Percentiles rank a stretch among this genome's conserved stretches.
Evolutionary conservation across 2,797 vertebrate genomes (phyloP).

Genomic region (Rhyacichthys aspro): DNA sequence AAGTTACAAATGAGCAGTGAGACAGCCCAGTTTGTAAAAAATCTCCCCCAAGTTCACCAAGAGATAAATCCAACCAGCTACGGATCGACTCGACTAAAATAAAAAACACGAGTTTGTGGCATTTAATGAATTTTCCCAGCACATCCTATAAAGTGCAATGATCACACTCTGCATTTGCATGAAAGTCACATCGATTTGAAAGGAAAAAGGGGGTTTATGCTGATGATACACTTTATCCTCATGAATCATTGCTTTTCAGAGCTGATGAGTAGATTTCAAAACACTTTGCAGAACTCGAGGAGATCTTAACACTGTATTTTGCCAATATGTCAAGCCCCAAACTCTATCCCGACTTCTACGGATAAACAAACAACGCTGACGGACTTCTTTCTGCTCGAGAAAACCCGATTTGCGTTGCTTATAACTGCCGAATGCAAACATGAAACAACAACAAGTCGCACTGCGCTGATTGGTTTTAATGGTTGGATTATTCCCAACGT

Average conservation of each 20-base stretch:
- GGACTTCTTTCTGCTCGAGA: conserved; percentile 35
- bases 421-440: neutral
- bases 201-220: conserved; percentile 51
- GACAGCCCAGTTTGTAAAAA: conserved; percentile 19
- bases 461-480: conserved; percentile 55
- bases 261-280: conserved; percentile 58
- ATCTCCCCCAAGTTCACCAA: conserved; percentile 9
- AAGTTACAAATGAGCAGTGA: conserved; percentile 25
- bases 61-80: conserved; percentile 16
- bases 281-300: conserved; percentile 37
- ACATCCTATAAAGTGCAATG: conserved; percentile 30
- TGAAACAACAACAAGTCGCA: conserved; percentile 38
- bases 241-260: conserved; percentile 58
- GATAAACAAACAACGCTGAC: conserved; percentile 31
- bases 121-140: conserved; percentile 51
- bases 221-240: conserved; percentile 58
- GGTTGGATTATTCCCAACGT: conserved; percentile 61
- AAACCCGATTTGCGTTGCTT: conserved; percentile 22
- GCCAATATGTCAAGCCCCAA: conserved; percentile 27
- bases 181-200: conserved; percentile 48
- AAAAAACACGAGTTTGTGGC: conserved; percentile 36
- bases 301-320: conserved; percentile 41
- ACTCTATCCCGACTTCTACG: conserved; percentile 26
- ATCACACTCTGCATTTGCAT: conserved; percentile 61
- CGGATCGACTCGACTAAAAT: conserved; percentile 5